These are phyloP conservation scores for Anthopleura xanthogrammica DNA, from an alignment of 92 coral and sea anemone genomes.

Conservation along the genomic window DNA sequence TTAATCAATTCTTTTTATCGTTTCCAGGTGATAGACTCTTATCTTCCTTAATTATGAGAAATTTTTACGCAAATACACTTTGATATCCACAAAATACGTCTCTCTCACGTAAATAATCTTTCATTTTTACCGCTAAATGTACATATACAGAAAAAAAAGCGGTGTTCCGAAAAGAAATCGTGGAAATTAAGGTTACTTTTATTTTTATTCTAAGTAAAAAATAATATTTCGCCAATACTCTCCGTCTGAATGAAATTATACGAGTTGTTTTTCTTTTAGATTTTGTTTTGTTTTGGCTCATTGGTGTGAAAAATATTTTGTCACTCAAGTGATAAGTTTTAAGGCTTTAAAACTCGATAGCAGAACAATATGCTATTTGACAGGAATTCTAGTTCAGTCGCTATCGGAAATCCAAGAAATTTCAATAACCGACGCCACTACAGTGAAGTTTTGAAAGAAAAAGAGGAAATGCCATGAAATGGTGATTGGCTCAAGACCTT, in stretches of 20 bases:
- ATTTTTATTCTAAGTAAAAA: neutral
- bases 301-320: neutral
- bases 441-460: neutral
- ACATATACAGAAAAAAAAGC: neutral
- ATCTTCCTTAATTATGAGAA: neutral
- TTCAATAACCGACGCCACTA: neutral
- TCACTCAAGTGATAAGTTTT: neutral
- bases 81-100: neutral
- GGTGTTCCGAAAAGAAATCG: neutral
- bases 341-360: neutral
- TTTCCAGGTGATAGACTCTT: neutral
- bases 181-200: no score
- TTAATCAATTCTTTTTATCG: neutral
- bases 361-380: no score
- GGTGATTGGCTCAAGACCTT: neutral
- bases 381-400: no score
- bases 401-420: neutral
- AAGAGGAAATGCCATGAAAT: neutral
- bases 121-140: neutral
- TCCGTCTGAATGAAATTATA: neutral
- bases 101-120: neutral
- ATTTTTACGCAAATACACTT: neutral
- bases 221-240: neutral
- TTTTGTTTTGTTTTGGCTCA: neutral
- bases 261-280: neutral